These are phyloP conservation scores for Mesorhabditis spiculigera DNA, from an alignment of 2,888 invertebrate species.

Conservation along the genomic window DNA sequence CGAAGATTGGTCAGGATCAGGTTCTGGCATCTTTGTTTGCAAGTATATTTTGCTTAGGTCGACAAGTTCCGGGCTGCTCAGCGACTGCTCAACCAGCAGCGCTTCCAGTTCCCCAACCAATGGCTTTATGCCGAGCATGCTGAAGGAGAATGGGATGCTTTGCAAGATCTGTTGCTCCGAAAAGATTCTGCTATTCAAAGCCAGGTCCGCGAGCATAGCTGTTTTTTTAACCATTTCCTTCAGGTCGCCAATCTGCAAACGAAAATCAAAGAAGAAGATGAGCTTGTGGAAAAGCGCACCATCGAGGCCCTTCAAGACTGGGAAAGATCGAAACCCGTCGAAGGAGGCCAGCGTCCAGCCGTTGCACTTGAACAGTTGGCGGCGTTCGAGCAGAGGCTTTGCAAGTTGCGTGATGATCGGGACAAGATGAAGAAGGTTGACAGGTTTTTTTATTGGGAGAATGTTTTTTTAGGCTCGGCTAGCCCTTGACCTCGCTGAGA, in stretches of 20 bases:
- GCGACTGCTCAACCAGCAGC: conserved; percentile 87
- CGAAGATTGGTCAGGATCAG: conserved; percentile 68
- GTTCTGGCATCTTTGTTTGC: not conserved
- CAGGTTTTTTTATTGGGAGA: not conserved
- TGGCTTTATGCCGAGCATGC: conserved; percentile 99
- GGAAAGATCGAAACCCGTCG: conserved; percentile 70
- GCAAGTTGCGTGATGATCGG: conserved; percentile 78
- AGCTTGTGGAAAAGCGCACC: conserved; percentile 90
- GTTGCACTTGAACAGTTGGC: conserved; percentile 85
- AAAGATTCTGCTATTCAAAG: conserved; percentile 95
- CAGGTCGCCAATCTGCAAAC: conserved; percentile 87
- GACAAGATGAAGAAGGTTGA: conserved; percentile 31
- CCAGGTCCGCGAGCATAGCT: conserved; percentile 64
- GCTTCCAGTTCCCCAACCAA: conserved; percentile 92
- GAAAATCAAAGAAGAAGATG: conserved; percentile 97
- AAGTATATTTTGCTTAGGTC: conserved; percentile 21
- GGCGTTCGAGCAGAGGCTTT: conserved; percentile 89
- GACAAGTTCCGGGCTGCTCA: conserved; percentile 92
- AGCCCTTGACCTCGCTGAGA: conserved; percentile 91
- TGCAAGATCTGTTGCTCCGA: conserved; percentile 94
- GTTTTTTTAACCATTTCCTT: conserved; percentile 14
- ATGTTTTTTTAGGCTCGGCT: conserved; percentile 60
- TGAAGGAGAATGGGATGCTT: conserved; percentile 99
- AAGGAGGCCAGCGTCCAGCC: conserved; percentile 84
- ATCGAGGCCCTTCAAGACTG: conserved; percentile 89